Evolutionary conservation across 2,797 vertebrate genomes (phyloP).

Genomic region (Sparus aurata): DNA sequence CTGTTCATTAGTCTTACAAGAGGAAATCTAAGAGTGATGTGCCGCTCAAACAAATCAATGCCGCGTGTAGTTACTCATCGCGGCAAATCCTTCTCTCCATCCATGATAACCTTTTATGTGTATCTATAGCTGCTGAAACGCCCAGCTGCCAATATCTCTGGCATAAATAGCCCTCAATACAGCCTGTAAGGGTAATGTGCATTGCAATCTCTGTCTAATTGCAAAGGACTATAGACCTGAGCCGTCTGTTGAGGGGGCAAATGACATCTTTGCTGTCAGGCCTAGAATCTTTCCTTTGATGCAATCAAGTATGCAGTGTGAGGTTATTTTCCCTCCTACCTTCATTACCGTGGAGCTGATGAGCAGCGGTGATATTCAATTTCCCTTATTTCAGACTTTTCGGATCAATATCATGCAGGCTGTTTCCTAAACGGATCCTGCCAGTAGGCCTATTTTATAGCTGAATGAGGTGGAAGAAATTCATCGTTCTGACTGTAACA

Average conservation of each 20-base stretch:
- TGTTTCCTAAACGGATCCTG: slow-evolving; percentile 64
- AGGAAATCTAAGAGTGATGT: slow-evolving; percentile 65
- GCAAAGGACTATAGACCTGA: slow-evolving; percentile 19
- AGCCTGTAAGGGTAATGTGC: slow-evolving; percentile 29
- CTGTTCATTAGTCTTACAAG: slow-evolving; percentile 70
- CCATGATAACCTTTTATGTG: slow-evolving; percentile 53
- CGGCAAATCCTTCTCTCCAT: slow-evolving; percentile 46
- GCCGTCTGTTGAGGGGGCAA: slow-evolving; percentile 33
- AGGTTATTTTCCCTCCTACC: slow-evolving; percentile 60
- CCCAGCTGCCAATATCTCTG: slow-evolving; percentile 46
- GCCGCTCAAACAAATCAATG: slow-evolving; percentile 64
- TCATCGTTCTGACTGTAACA: too few species aligned
- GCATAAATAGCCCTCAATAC: slow-evolving; percentile 42
- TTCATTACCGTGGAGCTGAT: slow-evolving; percentile 74
- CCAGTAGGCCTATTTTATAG: slow-evolving; percentile 54
- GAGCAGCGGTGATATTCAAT: slow-evolving; percentile 72
- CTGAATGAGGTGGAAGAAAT: slow-evolving; percentile 12
- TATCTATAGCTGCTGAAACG: slow-evolving; percentile 38
- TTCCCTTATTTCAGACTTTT: slow-evolving; percentile 73
- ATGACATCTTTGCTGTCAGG: slow-evolving; percentile 28
- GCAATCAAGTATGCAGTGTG: slow-evolving; percentile 62
- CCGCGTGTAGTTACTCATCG: slow-evolving; percentile 56
- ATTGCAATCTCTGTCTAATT: slow-evolving; percentile 35
- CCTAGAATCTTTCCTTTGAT: slow-evolving; percentile 45
- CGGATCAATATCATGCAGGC: slow-evolving; percentile 75